Evolutionary conservation across 1,140 invertebrate species (phyloP), one percentile per base, ranked within the genome.

Genomic region (Drosophila pruinosa): DNA sequence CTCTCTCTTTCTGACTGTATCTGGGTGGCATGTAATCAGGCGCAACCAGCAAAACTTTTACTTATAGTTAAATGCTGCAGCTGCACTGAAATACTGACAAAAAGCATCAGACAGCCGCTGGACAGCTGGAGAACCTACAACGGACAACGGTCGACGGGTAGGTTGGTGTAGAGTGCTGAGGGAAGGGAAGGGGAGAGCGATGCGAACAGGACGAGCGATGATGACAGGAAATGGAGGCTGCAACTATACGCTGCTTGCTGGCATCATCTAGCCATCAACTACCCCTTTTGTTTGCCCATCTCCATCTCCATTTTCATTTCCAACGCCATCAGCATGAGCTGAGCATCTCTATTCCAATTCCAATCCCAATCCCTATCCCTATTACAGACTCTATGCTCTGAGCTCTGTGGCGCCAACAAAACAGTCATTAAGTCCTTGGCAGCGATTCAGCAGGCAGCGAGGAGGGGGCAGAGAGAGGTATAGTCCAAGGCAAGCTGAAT

Each of bases 11-110:
- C 47, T 15, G 14, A 4, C 26, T 24, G 17, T 12, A 28, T 31
- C 12, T 39, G 67, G 69, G 63, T 54, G 53, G 70, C 53, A 72
- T 73, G 73, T 76, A 76, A 76, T 72, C 73, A 73, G 63, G 73
- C 73, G 64, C 70, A 72, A 62, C 57, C 70, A 76, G 58, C 73
- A 76, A 76, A 50, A 76, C 73, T 76, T 76, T 76, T 76, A 76
- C 70, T 68, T 67, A 76, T 76, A 72, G 57, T 53, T 76, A 76
- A 76, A 76, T 76, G 73, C 73, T 62, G 70, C 65, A 52, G 58
- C 53, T 54, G 62, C 61, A 58, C 48, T 73, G 65, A 48, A 62
- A 62, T 38, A 69, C 71, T 69, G 65, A 69, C 61, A 75, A 75
- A 75, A 75, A 65, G 41, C 61, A 43, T 53, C 41, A 64, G 41